Evolutionary conservation across 2,888 invertebrate genomes (phyloP), one percentile per base, ranked within the genome.

Genomic region (Pachliopta kotzebuea): DNA sequence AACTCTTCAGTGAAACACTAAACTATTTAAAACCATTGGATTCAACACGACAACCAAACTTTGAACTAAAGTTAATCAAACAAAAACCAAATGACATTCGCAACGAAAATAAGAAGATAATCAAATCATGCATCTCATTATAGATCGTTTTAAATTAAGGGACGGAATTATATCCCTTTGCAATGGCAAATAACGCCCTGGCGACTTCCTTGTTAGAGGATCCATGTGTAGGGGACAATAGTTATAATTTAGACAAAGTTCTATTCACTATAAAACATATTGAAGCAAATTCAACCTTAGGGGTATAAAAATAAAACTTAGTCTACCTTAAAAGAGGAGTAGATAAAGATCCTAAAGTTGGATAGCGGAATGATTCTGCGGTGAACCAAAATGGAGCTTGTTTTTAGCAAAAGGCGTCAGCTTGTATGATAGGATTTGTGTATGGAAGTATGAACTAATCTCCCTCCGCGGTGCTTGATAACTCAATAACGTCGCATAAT

Each of bases 401-500:
- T 89, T 88, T 86, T 84, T 80, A 83, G 86, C 79, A 81, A 82
- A 83, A 92, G 89, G 92, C 92, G 92, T 92, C 92, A 90, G 91
- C 86, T 87, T 91, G 92, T 88, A 79, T 92, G 92, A 92, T 92
- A 86, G 88, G 92, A 92, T 91, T 90, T 87, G 87, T 83, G 84
- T 88, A 89, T 90, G 89, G 89, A 88, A 90, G 90, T 90, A 89
- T 90, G 90, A 87, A 90, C 90, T 90, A 89, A 91, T 90, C 90
- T 86, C 86, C 88, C 90, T 84, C 80, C 80, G 80, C 77, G 77
- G 78, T 76, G 81, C 78, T 81, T 87, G 90, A 91, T 92, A 92
- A 92, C 89, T 91, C 91, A 92, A 92, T 91, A 90, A 88, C 83
- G 81, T 80, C 81, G 83, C 81, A 87, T 88, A 89, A 92, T 87